Evolutionary conservation across 1,140 invertebrate genomes (phyloP).

Genomic region (Eufriesea mexicana): DNA sequence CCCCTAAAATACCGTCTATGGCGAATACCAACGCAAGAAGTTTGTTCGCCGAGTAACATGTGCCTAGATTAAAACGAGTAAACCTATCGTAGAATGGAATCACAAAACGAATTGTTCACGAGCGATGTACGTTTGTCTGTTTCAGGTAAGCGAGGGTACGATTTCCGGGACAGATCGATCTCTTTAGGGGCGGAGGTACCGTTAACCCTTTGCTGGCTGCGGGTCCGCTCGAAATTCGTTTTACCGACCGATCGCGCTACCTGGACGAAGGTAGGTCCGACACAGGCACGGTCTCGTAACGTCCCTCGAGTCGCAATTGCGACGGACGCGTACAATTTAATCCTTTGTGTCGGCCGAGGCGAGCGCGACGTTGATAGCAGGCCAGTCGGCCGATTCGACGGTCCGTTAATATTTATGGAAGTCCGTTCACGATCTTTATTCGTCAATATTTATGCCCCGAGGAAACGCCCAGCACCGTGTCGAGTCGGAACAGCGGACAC

Average conservation of each 20-base stretch:
- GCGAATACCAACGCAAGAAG: no score
- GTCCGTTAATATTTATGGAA: constrained; percentile 50
- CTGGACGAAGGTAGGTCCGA: constrained; percentile 23
- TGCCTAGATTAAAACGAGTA: neutral
- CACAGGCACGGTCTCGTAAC: neutral
- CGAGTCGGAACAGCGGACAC: neutral
- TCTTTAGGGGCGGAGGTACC: neutral
- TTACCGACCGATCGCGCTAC: constrained; percentile 4
- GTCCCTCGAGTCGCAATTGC: neutral
- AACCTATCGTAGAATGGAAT: neutral
- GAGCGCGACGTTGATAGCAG: neutral
- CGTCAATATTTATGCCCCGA: constrained; percentile 31
- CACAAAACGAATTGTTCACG: neutral
- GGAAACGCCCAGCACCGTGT: neutral
- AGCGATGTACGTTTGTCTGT: constrained; percentile 13
- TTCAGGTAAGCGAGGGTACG: constrained; percentile 36
- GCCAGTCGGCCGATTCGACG: neutral
- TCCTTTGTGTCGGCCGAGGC: neutral
- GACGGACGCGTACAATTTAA: constrained; percentile 18
- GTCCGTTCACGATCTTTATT: constrained; percentile 26
- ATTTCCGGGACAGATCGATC: constrained; percentile 3
- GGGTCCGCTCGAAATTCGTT: neutral
- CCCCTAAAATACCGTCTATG: no score
- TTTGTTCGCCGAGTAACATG: no score
- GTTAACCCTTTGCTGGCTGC: constrained; percentile 17